Evolutionary conservation across 2,888 invertebrate genomes (phyloP), one percentile per base, ranked within the genome.

Genomic region (Bombyx huttoni): DNA sequence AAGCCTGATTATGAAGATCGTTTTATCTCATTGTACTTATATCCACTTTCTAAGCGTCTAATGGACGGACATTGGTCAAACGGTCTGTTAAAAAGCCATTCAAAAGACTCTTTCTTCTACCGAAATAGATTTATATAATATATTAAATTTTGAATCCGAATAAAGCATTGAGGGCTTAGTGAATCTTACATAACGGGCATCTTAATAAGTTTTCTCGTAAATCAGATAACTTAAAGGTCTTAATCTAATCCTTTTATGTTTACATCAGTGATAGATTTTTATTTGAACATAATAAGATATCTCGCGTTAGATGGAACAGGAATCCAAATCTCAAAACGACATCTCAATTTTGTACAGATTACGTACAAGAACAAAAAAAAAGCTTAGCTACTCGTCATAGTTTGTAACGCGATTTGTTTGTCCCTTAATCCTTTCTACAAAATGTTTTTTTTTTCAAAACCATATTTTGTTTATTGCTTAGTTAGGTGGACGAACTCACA

Each of bases 1-100:
- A 86, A 87, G 82, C 83, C 86, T 75, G 81, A 84, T 86, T 87
- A 86, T 86, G 78, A 87, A 74, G 81, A 40, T 76, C 81, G 85
- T 83, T 83, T 86, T 83, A 82, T 78, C 60, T 76, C 62, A 83
- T 85, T 88, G 84, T 86, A 65, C 74, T 75, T 66, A 68, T 63
- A 59, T 60, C 68, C 68, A 77, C 52, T 50, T 50, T 45, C 50
- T 77, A 75, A 71, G 68, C 71, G 70, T 64, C 68, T 82, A 82
- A 84, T 81, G 73, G 76, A 74, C 77, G 82, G 83, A 75, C 83
- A 78, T 77, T 84, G 85, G 86, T 84, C 84, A 86, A 86, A 82
- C 67, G 65, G 66, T 67, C 70, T 74, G 75, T 64, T 58, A 58
- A 63, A 65, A 56, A 58, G 59, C 65, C 54, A 53, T 58, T 65